phyloP scores from a whole-genome alignment of 37 sponge, comb jelly and placozoan species.

The Chondrosia reniformis region DNA sequence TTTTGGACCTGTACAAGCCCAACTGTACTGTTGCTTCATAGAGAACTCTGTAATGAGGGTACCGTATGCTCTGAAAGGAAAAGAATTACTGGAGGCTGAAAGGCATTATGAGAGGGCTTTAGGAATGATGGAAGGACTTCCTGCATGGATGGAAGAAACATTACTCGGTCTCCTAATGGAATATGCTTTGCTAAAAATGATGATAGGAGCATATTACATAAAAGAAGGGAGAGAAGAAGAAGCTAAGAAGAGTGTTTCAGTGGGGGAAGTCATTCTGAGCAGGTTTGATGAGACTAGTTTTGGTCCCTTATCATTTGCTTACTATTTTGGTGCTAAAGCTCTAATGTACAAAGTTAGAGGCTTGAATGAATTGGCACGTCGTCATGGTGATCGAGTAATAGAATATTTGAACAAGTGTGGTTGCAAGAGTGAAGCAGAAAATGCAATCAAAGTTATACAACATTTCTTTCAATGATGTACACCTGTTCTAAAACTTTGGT shows the following conservation, averaged over 20 bases:
- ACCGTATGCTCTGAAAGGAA: neutral
- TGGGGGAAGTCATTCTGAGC: neutral
- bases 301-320: no score
- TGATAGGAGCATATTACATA: neutral
- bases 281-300: constrained; percentile 3
- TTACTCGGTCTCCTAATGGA: neutral
- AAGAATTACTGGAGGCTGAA: neutral
- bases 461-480: no score
- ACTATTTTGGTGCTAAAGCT: no score
- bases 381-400: no score
- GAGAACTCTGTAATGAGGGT: neutral
- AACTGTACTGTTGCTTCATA: neutral
- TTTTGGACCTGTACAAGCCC: neutral
- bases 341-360: no score
- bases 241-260: neutral
- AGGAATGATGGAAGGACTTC: neutral
- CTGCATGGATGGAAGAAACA: no score
- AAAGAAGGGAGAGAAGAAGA: no score
- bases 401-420: no score
- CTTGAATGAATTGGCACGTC: no score
- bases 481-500: no score
- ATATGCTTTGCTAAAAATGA: neutral
- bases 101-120: neutral
- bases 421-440: no score
- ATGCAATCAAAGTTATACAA: no score